Conservation (phyloP, 1,140 invertebrate species). For the Macrobrachium rosenbergii region DNA sequence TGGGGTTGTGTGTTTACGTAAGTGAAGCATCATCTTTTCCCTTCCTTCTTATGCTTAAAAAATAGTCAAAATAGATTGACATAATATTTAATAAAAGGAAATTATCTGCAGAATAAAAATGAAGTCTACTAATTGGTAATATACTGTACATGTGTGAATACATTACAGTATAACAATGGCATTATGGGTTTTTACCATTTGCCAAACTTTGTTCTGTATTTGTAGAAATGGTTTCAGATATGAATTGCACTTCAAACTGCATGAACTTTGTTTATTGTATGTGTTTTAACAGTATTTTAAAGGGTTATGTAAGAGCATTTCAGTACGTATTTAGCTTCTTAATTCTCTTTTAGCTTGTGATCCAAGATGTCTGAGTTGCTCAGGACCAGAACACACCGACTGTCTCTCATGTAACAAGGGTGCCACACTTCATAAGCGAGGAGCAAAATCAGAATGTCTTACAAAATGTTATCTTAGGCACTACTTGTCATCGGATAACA, state of each 20-base stretch:
- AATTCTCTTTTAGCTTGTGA: conserved; percentile 49
- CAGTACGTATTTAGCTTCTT: too few species aligned
- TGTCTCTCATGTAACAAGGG: conserved; percentile 52
- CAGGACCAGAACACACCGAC: conserved; percentile 37
- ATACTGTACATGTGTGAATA: too few species aligned
- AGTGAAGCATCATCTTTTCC: background rate
- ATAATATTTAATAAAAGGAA: background rate
- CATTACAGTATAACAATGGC: background rate
- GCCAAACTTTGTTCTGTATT: too few species aligned
- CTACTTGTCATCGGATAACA: conserved; percentile 45
- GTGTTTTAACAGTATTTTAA: too few species aligned
- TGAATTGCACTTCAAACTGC: too few species aligned
- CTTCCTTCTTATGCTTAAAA: background rate
- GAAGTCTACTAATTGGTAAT: too few species aligned
- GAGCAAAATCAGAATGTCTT: conserved; percentile 43
- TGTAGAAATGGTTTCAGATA: too few species aligned
- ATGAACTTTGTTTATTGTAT: too few species aligned
- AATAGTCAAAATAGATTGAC: background rate
- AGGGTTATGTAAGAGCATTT: too few species aligned
- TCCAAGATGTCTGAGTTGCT: conserved; percentile 57
- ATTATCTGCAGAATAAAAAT: too few species aligned
- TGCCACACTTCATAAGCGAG: conserved; percentile 49
- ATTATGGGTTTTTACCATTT: background rate
- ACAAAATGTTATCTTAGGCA: conserved; percentile 54
- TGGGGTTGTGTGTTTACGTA: conserved; percentile 27